Conservation (phyloP, 2,797 vertebrate genomes). For the Phataginus tetradactyla region DNA sequence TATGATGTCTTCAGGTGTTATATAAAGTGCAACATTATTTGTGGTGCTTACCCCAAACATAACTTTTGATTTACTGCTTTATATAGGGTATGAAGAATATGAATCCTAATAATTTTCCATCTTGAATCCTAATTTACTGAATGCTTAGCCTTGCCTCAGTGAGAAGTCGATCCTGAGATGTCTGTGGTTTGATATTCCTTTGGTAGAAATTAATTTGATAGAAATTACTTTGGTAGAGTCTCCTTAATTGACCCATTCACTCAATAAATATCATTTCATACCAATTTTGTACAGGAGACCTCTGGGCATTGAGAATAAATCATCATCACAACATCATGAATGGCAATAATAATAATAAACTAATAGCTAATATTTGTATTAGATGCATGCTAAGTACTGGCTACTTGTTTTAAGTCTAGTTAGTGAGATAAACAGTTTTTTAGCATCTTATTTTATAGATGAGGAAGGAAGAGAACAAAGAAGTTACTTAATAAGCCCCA, state of each 20-base stretch:
- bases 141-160: not conserved
- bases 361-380: not conserved
- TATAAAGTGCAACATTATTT: not conserved
- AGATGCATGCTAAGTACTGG: not conserved
- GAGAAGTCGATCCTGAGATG: not conserved
- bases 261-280: not conserved
- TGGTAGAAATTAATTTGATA: not conserved
- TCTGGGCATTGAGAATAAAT: not conserved
- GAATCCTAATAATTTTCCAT: not conserved
- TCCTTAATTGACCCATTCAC: slow-evolving; percentile 5
- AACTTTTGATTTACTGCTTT: not conserved
- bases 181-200: not conserved
- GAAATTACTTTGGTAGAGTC: not conserved
- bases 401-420: not conserved
- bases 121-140: not conserved
- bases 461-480: not conserved
- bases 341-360: not conserved
- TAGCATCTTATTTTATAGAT: not conserved
- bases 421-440: not conserved
- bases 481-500: not conserved
- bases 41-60: not conserved
- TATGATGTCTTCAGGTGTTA: not conserved
- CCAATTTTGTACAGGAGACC: not conserved
- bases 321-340: not conserved
- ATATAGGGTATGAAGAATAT: not conserved